These are phyloP conservation scores for Brachyopa scutellaris DNA, from an alignment of 2,888 invertebrate genomes.

Conservation along the genomic window DNA sequence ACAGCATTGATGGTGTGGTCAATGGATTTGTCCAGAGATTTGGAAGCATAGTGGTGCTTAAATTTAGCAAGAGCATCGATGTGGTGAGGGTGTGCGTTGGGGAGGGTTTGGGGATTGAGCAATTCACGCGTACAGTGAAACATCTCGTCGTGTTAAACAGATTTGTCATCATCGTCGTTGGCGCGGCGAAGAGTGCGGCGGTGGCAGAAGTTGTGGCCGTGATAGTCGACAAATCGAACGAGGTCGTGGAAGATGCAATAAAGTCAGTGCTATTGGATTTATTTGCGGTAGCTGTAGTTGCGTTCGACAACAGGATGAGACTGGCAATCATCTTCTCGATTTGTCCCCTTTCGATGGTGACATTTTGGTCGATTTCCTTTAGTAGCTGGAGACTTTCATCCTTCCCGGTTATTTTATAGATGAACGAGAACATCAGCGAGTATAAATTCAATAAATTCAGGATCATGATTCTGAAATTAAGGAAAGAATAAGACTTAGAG, in stretches of 20 bases:
- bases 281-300: constrained; percentile 69
- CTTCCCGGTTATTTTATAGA: constrained; percentile 93
- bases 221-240: too few relatives aligned
- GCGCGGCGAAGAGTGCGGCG: neutral
- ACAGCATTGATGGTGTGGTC: constrained; percentile 20
- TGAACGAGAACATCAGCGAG: constrained; percentile 95
- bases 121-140: constrained; percentile 79
- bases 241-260: constrained; percentile 3
- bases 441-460: constrained; percentile 96
- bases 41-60: constrained; percentile 78
- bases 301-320: constrained; percentile 73
- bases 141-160: constrained; percentile 75
- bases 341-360: constrained; percentile 76
- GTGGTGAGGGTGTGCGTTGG: constrained; percentile 78
- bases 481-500: neutral
- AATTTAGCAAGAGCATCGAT: constrained; percentile 80
- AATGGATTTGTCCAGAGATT: constrained; percentile 65
- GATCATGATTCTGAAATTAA: constrained; percentile 92
- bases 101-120: constrained; percentile 77
- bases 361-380: constrained; percentile 84
- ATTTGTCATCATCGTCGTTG: constrained; percentile 23
- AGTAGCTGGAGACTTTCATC: constrained; percentile 80
- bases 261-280: constrained; percentile 49
- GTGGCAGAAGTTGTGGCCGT: neutral
- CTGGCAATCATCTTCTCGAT: constrained; percentile 76